Evolutionary conservation across 2,113 vertebrate genomes (phyloP).

Genomic region (Drymodes brunneopygia): DNA sequence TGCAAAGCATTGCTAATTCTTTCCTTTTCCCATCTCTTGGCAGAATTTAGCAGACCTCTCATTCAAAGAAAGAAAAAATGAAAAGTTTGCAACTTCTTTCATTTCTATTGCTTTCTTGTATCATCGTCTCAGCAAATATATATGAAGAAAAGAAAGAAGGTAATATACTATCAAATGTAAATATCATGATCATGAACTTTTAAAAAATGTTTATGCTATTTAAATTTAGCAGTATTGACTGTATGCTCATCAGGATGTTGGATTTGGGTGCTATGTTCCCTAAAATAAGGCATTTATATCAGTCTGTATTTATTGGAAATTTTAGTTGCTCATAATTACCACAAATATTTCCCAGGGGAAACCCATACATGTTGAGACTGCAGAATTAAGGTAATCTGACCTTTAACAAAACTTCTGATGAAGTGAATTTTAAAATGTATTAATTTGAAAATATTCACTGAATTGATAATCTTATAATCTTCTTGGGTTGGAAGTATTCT

Average conservation of each 20-base stretch:
- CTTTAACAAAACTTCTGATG: neutral
- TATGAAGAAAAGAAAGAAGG: conserved; percentile 61
- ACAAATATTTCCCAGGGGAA: neutral
- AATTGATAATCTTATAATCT: neutral
- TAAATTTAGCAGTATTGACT: neutral
- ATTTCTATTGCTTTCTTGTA: conserved; percentile 45
- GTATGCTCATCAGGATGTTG: neutral
- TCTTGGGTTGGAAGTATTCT: neutral
- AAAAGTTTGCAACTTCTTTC: conserved; percentile 4
- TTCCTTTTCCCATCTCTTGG: conserved; percentile 22
- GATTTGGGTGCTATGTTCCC: neutral
- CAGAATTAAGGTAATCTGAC: neutral
- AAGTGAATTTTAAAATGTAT: neutral
- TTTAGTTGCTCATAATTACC: neutral
- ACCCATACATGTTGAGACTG: neutral
- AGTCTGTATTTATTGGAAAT: neutral
- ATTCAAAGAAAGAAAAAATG: conserved; percentile 60
- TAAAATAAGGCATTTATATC: neutral
- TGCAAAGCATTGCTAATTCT: conserved; percentile 28
- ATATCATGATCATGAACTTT: neutral
- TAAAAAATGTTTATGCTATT: neutral
- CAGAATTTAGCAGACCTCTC: conserved; percentile 29
- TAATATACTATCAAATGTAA: conserved; percentile 50
- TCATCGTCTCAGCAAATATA: conserved; percentile 19
- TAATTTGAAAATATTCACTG: neutral